Conservation (phyloP, 2,113 vertebrate species). For the Pan troglodytes region NHGRI_mPanTro3-v2.1_pri NC_072407.2:104668001-104668500, state of each 20-base stretch:
- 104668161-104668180: not conserved
- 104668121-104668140: not conserved
- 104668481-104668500: not conserved
- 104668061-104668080: not conserved
- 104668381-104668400: not conserved
- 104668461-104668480: too few species aligned
- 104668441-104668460: not conserved
- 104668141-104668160: not conserved
- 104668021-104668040: not conserved
- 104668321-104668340: conserved; percentile 12
- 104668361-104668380: not conserved
- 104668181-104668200: not conserved
- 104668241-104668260: not conserved
- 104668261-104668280: not conserved
- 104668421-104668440: not conserved
- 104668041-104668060: not conserved
- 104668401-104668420: not conserved
- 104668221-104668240: not conserved
- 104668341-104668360: not conserved
- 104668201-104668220: not conserved
- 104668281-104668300: not conserved
- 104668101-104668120: not conserved
- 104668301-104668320: not conserved
- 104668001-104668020: not conserved
- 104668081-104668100: not conserved